Evolutionary conservation across 2,797 vertebrate genomes (phyloP).

Genomic region (Coluber constrictor): DNA sequence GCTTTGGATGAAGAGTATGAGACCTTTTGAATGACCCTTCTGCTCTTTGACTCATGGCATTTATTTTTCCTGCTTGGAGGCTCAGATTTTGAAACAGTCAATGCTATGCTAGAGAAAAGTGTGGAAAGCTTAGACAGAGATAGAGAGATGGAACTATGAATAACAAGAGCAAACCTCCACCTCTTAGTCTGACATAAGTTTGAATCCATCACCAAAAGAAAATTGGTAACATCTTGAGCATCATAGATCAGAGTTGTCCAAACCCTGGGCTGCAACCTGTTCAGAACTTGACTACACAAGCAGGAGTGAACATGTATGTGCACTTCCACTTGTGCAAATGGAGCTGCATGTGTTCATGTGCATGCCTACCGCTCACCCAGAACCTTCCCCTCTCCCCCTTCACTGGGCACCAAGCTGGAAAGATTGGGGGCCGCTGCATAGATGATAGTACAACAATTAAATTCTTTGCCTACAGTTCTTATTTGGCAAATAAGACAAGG

Average conservation of each 20-base stretch:
- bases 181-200: not conserved
- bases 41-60: not conserved
- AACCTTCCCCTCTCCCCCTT: not conserved
- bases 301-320: too few relatives aligned
- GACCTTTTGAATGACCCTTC: not conserved
- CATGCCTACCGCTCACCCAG: not conserved
- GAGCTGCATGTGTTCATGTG: not conserved
- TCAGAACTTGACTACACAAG: not conserved
- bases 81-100: not conserved
- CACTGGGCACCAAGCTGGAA: not conserved
- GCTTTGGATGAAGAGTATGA: not conserved
- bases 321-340: not conserved
- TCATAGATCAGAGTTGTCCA: not conserved
- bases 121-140: not conserved
- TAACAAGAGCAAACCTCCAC: not conserved
- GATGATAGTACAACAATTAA: not conserved
- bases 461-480: not conserved
- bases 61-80: not conserved
- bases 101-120: not conserved
- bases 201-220: not conserved
- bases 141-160: not conserved
- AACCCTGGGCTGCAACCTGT: not conserved
- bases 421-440: not conserved
- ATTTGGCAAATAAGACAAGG: not conserved
- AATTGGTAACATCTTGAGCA: not conserved